These are phyloP conservation scores for Glaucomys volans DNA, from an alignment of 2,113 vertebrate species.

Conservation along the genomic window DNA sequence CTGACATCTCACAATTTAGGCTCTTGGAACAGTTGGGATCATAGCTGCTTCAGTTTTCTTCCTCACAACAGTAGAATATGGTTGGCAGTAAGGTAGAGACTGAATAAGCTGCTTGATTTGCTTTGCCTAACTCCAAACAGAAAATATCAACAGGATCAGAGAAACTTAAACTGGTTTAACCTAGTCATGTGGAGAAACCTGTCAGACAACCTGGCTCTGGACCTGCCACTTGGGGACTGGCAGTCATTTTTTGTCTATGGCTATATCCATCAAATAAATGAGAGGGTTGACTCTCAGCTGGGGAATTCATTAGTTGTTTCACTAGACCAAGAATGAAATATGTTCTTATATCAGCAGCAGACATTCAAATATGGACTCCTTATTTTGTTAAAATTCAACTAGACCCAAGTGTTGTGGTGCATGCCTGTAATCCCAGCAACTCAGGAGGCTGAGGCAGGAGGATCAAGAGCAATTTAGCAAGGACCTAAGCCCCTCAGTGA, in stretches of 20 bases:
- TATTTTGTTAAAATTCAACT: constrained; percentile 54
- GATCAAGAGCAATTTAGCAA: too few relatives aligned
- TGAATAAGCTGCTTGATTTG: not conserved
- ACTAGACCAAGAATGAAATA: not conserved
- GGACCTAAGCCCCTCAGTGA: too few relatives aligned
- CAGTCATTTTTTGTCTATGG: not conserved
- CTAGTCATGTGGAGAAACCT: not conserved
- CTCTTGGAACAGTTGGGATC: not conserved
- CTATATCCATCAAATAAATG: not conserved
- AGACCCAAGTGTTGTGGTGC: not conserved
- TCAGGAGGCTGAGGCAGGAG: too few relatives aligned
- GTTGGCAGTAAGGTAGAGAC: not conserved
- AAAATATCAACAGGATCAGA: not conserved
- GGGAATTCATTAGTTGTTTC: not conserved
- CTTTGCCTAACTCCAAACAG: not conserved
- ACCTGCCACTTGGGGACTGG: not conserved
- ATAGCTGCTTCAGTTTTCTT: not conserved
- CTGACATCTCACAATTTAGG: not conserved
- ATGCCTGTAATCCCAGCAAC: too few relatives aligned
- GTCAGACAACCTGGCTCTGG: not conserved
- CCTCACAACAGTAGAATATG: not conserved
- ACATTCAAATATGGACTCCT: not conserved
- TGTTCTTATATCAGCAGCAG: not conserved
- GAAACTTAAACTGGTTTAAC: constrained; percentile 18
- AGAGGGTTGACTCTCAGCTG: not conserved